These are phyloP conservation scores for Etheostoma nigrum DNA, from an alignment of 2,797 vertebrate genomes.

Conservation along the genomic window DNA sequence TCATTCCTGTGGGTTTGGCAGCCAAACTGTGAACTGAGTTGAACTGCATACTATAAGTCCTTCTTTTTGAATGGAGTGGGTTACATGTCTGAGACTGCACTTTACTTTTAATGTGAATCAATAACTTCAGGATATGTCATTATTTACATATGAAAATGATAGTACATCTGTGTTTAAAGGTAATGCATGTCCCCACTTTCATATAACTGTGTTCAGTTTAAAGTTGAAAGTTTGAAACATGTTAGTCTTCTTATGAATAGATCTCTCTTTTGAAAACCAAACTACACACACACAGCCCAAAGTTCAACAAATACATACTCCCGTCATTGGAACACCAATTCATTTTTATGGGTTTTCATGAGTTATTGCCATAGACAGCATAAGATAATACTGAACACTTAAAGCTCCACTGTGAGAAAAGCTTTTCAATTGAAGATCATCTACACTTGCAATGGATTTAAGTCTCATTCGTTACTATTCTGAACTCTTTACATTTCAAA, in stretches of 20 bases:
- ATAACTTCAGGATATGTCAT: conserved; percentile 26
- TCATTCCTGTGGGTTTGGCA: conserved; percentile 68
- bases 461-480: conserved; percentile 8
- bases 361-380: not conserved
- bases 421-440: conserved; percentile 15
- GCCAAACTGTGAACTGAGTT: conserved; percentile 11
- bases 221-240: conserved; percentile 10
- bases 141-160: conserved; percentile 36
- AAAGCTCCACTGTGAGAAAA: not conserved
- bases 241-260: conserved; percentile 7
- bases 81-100: conserved; percentile 42
- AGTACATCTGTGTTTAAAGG: conserved; percentile 1
- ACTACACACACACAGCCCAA: conserved; percentile 31
- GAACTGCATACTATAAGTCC: conserved; percentile 45
- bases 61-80: conserved; percentile 26
- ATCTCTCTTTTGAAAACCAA: conserved; percentile 27
- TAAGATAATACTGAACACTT: not conserved
- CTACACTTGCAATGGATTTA: conserved; percentile 10
- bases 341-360: conserved; percentile 5
- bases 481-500: conserved; percentile 23
- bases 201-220: conserved; percentile 7
- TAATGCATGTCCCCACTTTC: conserved; percentile 51
- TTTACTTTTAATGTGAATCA: conserved; percentile 60
- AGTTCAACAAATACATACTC: not conserved
- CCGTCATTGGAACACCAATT: conserved; percentile 1